phyloP scores from a whole-genome alignment of 92 coral and sea anemone genomes.

The Palythoa heliodiscus region DNA sequence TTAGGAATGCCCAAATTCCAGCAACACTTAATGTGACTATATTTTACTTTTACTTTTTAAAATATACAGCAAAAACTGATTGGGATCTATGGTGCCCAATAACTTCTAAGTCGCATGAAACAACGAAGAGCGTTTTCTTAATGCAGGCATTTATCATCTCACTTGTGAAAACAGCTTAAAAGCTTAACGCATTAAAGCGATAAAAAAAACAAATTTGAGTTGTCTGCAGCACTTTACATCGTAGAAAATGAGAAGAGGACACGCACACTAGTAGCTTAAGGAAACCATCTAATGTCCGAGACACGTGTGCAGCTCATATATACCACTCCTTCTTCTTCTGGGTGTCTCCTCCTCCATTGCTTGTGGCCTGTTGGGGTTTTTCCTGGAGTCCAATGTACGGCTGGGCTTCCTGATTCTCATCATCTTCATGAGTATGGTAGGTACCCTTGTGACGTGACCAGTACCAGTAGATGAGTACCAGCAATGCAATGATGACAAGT shows the following conservation, averaged over 20 bases:
- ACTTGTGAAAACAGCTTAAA: slow-evolving; percentile 6
- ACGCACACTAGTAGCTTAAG: neutral
- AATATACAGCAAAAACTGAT: neutral
- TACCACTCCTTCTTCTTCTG: slow-evolving; percentile 87
- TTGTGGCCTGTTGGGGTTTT: slow-evolving; percentile 33
- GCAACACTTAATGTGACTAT: neutral
- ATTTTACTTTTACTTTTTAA: neutral
- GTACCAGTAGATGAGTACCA: slow-evolving; percentile 82
- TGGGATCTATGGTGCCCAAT: neutral
- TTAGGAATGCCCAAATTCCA: neutral
- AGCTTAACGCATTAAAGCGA: neutral
- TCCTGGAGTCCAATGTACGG: slow-evolving; percentile 78
- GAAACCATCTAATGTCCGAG: neutral
- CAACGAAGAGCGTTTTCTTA: neutral
- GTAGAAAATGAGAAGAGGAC: neutral
- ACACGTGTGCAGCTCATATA: slow-evolving; percentile 44
- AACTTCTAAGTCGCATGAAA: neutral
- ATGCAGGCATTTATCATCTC: slow-evolving; percentile 19
- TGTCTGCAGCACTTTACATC: neutral
- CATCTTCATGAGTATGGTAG: slow-evolving; percentile 90
- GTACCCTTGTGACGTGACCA: slow-evolving; percentile 93
- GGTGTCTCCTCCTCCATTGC: slow-evolving; percentile 55
- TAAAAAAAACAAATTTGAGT: neutral
- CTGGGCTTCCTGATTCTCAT: slow-evolving; percentile 57
- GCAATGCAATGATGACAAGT: slow-evolving; percentile 61